Conservation (phyloP, 2,888 invertebrate species). For the Coelinius sp. region DNA sequence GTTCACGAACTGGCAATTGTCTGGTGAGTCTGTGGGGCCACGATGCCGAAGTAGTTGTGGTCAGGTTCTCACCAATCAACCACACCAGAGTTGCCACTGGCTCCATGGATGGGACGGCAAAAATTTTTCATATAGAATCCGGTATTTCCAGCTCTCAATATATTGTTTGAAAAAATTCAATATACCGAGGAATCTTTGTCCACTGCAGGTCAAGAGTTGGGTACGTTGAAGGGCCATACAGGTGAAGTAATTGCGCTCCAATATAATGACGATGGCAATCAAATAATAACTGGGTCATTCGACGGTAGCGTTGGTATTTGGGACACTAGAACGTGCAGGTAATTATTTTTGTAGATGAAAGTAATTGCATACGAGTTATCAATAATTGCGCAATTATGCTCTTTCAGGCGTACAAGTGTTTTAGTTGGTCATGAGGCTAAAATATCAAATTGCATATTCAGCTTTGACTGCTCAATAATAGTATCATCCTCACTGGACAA, state of each 20-base stretch:
- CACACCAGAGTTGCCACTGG: conserved; percentile 80
- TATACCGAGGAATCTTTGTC: background rate
- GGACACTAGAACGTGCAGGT: conserved; percentile 80
- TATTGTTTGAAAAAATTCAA: background rate
- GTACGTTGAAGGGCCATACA: conserved; percentile 78
- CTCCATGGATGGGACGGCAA: conserved; percentile 83
- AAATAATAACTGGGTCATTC: conserved; percentile 84
- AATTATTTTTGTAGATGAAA: conserved; percentile 44
- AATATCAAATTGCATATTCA: conserved; percentile 80
- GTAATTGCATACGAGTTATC: background rate
- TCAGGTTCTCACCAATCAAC: conserved; percentile 77
- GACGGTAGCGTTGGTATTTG: conserved; percentile 83
- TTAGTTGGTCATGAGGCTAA: conserved; percentile 78
- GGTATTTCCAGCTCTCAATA: conserved; percentile 67
- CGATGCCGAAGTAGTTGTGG: conserved; percentile 80
- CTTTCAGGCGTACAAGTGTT: conserved; percentile 73
- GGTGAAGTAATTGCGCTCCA: conserved; percentile 83
- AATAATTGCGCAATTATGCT: background rate
- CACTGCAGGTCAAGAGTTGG: conserved; percentile 74
- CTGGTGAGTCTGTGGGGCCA: conserved; percentile 82
- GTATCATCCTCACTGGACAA: conserved; percentile 82
- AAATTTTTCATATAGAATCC: conserved; percentile 79
- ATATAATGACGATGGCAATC: conserved; percentile 79
- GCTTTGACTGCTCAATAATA: conserved; percentile 78
- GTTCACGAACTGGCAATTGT: conserved; percentile 77